Evolutionary conservation across 1,140 invertebrate species (phyloP), one percentile per base, ranked within the genome.

Genomic region (Holotrichia oblita): DNA sequence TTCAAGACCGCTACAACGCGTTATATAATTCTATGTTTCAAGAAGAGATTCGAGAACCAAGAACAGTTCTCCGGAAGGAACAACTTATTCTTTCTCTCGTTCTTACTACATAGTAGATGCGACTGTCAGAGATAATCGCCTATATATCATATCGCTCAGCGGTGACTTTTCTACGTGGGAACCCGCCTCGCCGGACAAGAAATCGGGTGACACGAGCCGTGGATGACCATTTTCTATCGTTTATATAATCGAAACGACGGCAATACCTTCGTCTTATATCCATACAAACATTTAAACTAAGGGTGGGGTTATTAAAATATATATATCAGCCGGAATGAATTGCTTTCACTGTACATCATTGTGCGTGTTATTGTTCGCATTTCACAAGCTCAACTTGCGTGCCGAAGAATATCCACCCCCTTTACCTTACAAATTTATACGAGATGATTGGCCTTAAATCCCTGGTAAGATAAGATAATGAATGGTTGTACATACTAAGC

Each of bases 351-450:
- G 48, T 55, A 55, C 14, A 55, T 55, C 14, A n/a, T 55, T 55
- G 48, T 55, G 48, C 48, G 48, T 55, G 48, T 44, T 55, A 55
- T 55, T 55, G 48, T 55, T 55, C 48, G 48, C 48, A 55, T 55
- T 55, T n/a, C 14, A 14, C 48, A n/a, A 17, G 14, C 17, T n/a
- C 6, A 55, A 17, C 48, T 55, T 55, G 48, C 17, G 48, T 17
- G 14, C 48, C 48, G 48, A n/a, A 55, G 17, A n/a, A 14, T 6
- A 55, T 14, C 14, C 42, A 55, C 14, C 48, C 14, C 48, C 14
- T 6, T 48, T 10, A 12, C n/a, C 4, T n/a, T 55, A 0, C 14
- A 55, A 55, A 44, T 55, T 55, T 6, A 12, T 12, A 14, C 17
- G 14, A 55, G 4, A 55, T 55, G 48, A n/a, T n/a, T 55, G 9